These are phyloP conservation scores for Pocillopora meandrina DNA, from an alignment of 92 coral and sea anemone species.

Conservation along the genomic window DNA sequence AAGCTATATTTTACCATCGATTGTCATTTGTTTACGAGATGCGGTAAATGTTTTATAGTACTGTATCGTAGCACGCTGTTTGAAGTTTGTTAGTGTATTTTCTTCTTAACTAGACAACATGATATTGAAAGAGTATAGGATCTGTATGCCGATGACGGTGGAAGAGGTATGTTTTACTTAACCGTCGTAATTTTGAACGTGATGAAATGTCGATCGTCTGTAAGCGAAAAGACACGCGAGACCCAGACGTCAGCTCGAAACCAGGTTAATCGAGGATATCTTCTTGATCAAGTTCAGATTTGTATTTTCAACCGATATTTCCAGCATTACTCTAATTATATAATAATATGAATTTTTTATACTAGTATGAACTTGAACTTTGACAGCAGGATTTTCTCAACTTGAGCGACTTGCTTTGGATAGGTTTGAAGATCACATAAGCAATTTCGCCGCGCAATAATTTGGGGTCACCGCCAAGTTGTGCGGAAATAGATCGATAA, in stretches of 20 bases:
- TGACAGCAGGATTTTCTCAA: too few species aligned
- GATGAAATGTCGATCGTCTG: not conserved
- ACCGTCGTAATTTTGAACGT: not conserved
- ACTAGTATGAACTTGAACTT: too few species aligned
- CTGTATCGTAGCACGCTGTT: not conserved
- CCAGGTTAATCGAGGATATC: not conserved
- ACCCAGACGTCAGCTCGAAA: not conserved
- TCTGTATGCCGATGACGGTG: slow-evolving; percentile 95
- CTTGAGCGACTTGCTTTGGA: too few species aligned
- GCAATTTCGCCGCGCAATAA: too few species aligned
- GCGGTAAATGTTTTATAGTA: not conserved
- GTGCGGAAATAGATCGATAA: not conserved
- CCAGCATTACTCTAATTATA: not conserved
- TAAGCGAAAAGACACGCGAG: not conserved
- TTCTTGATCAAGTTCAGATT: not conserved
- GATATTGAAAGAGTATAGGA: slow-evolving; percentile 94
- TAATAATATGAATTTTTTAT: not conserved
- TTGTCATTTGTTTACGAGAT: slow-evolving; percentile 15
- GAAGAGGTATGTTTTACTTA: slow-evolving; percentile 80
- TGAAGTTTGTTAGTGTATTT: slow-evolving; percentile 2
- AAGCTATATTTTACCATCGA: not conserved
- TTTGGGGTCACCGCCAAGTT: not conserved
- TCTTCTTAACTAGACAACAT: slow-evolving; percentile 17
- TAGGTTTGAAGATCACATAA: too few species aligned
- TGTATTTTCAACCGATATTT: not conserved